Base-by-base conservation (phyloP, 2,113 vertebrate genomes). In the Myodes glareolus region DNA sequence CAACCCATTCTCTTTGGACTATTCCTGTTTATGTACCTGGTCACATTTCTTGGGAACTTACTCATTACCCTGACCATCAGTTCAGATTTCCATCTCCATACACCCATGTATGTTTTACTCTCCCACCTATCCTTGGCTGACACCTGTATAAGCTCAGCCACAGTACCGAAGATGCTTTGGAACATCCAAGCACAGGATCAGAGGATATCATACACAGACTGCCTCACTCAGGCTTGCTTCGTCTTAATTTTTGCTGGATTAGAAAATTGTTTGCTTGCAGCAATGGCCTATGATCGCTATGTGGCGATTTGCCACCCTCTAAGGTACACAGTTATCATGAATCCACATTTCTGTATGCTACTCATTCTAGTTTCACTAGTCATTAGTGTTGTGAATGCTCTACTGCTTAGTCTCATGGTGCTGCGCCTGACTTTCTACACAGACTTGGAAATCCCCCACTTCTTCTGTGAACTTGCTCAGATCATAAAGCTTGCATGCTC, bases 211-310 rank as follows among this genome's bases (percentile, higher is more conserved):
- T 86, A 86, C 42, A 47, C 61, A 67, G 61, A 17, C 0, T 86
- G 82, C 42, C 61, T 86, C 42, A 67, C 82, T 21, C 82, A 86
- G 16, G 61, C 82, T 67, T 47, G 61, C 16, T 86, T 67, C 67
- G 82, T 86, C 42, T 31, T 86, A 61, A 29, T 67, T 86, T 85
- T 86, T 67, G 61, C 61, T 86, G 61, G 82, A 19, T 33, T 67
- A 47, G 82, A 86, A 67, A 86, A 33, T 33, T 86, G 82, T 45
- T 65, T 86, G 27, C 61, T 86, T 45, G 61, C 61, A 86, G 16
- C 82, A 63, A 86, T 86, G 82, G 82, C 82, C n/a, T 86, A 67
- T 33, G 82, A 86, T 42, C 82, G 82, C 27, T 86, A 86, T 86
- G 61, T 86, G 27, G 61, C 82, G 2, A 86, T 86, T 45, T 86